Percentiles rank a stretch among this genome's conserved stretches.
phyloP scores from a whole-genome alignment of 2,113 vertebrate genomes.

The Chiloscyllium plagiosum region DNA sequence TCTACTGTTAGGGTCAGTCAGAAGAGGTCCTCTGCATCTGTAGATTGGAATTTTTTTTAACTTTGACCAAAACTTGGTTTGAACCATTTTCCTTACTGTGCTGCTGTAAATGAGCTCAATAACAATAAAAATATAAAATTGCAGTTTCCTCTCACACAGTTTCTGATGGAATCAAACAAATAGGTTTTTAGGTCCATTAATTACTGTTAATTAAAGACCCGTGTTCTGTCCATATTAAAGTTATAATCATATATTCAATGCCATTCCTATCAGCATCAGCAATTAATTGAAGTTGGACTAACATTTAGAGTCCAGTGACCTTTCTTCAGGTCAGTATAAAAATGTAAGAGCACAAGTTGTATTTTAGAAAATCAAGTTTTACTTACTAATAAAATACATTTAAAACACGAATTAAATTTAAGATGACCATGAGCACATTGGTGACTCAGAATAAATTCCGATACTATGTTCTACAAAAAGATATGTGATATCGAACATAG shows the following conservation, averaged over 20 bases:
- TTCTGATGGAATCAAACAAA: not conserved
- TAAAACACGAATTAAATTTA: not conserved
- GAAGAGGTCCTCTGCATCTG: not conserved
- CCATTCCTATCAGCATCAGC: not conserved
- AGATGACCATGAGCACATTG: not conserved
- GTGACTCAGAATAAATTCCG: not conserved
- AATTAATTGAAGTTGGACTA: not conserved
- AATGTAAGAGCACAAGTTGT: not conserved
- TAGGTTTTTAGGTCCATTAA: not conserved
- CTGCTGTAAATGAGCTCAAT: not conserved
- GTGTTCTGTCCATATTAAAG: not conserved
- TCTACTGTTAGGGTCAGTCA: not conserved
- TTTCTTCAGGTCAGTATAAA: not conserved
- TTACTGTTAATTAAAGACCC: not conserved
- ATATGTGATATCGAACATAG: too few relatives aligned
- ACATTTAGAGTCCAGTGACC: too few relatives aligned
- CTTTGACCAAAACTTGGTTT: not conserved
- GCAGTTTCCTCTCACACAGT: not conserved
- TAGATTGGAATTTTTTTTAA: not conserved
- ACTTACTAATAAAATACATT: not conserved
- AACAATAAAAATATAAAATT: not conserved
- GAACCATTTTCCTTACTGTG: not conserved
- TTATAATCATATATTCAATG: not conserved
- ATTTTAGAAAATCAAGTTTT: not conserved
- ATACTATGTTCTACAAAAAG: not conserved